Base-by-base conservation (phyloP, 2,113 vertebrate species). In the Candoia aspera region DNA sequence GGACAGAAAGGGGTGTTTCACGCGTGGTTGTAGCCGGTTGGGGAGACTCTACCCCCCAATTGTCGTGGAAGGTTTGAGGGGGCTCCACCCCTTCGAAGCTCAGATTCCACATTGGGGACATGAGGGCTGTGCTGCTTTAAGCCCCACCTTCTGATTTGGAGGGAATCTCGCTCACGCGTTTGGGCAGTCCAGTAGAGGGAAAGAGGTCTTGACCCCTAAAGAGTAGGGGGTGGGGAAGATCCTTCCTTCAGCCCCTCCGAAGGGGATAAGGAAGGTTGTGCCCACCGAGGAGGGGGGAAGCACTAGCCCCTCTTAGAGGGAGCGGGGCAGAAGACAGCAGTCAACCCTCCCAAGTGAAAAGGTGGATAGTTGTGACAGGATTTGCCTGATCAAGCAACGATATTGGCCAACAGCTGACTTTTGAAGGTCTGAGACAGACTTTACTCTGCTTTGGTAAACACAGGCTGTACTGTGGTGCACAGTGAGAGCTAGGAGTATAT, bases 11-110 rank as follows among this genome's bases (percentile, higher is more conserved):
- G 86, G 64, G 33, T 13, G 46, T 37, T 26, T 87, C 53, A 73
- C 37, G 85, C 94, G 93, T 93, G 94, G 57, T n/a, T 89, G 94
- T 95, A 87, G 94, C 90, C 83, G 95, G 94, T 91, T 37, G 92
- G 95, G 94, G 94, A 94, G 95, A 92, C 68, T 92, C 85, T 84
- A 58, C 58, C 88, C 91, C 91, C 88, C 83, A 55, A 46, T 90
- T 92, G 79, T 59, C 59, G 73, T 55, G 64, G 62, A 89, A 90
- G 89, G 84, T 79, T 86, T 86, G 89, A 87, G 84, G 83, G 92
- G 42, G 84, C 89, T 86, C 83, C 92, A 90, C 54, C 60, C 89
- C 84, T 86, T 37, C 11, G 62, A 55, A 84, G 84, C 90, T 87
- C 53, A 91, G 37, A 58, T 58, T 91, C 87, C 54, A 60, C 59